Evolutionary conservation across 2,113 vertebrate species (phyloP).

Genomic region (Nibea coibor): DNA sequence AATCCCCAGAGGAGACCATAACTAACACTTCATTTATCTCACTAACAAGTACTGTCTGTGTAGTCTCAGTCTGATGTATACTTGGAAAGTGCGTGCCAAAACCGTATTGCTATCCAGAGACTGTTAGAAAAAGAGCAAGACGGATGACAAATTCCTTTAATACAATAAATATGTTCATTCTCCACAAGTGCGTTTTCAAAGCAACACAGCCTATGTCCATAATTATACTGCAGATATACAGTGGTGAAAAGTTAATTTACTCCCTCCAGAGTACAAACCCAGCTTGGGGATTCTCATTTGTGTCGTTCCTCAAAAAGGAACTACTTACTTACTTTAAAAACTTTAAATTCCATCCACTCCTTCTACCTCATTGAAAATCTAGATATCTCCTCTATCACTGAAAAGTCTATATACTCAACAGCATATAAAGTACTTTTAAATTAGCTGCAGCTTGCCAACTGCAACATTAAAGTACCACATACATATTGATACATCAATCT

Average conservation of each 20-base stretch:
- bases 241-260: neutral
- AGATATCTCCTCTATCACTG: no score
- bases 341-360: no score
- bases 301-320: no score
- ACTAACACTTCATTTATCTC: constrained; percentile 19
- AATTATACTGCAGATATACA: neutral
- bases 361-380: no score
- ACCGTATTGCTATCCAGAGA: neutral
- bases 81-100: neutral
- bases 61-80: neutral
- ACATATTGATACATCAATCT: neutral
- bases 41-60: neutral
- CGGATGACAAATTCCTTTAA: neutral
- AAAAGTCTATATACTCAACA: no score
- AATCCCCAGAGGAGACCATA: constrained; percentile 12
- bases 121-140: neutral
- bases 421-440: no score
- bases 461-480: neutral
- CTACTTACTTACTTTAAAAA: no score
- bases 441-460: neutral
- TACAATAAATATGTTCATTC: neutral
- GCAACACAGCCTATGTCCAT: neutral
- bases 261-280: neutral
- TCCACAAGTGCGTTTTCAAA: neutral
- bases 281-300: neutral